A percentile compares a stretch with the other conserved stretches of the same genome.
Evolutionary conservation across 2,113 vertebrate species (phyloP).

Genomic region (Gnathonemus longibarbis): DNA sequence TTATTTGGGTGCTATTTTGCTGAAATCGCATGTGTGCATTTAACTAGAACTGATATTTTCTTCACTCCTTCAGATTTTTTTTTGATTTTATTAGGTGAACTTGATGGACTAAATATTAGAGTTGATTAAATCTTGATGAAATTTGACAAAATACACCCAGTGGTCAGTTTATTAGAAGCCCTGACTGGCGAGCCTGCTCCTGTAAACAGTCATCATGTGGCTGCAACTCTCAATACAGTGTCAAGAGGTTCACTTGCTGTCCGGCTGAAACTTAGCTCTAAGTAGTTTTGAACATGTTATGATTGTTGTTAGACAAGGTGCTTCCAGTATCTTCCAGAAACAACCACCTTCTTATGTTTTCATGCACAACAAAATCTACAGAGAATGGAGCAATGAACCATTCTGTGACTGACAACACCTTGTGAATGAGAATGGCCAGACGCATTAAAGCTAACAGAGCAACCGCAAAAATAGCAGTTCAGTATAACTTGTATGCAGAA

Average conservation of each 20-base stretch:
- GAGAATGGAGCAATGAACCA: neutral
- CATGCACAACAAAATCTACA: neutral
- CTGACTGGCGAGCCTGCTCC: neutral
- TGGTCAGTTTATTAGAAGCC: neutral
- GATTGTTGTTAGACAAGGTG: neutral
- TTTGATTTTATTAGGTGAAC: neutral
- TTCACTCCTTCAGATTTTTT: neutral
- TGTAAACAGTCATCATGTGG: neutral
- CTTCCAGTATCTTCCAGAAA: neutral
- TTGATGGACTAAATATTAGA: neutral
- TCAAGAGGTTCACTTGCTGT: neutral
- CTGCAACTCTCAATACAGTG: neutral
- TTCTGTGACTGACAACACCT: neutral
- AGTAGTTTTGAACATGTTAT: neutral
- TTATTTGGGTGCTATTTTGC: neutral
- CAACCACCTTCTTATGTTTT: neutral
- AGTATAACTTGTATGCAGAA: neutral
- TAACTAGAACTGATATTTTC: neutral
- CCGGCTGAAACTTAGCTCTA: neutral
- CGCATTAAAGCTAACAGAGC: neutral
- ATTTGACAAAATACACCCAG: neutral
- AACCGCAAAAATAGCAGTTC: neutral
- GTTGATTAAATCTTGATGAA: neutral
- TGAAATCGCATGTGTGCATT: neutral
- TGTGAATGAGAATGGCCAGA: neutral